Evolutionary conservation across 2,888 invertebrate species (phyloP).

Genomic region (Sipunculus nudus): DNA sequence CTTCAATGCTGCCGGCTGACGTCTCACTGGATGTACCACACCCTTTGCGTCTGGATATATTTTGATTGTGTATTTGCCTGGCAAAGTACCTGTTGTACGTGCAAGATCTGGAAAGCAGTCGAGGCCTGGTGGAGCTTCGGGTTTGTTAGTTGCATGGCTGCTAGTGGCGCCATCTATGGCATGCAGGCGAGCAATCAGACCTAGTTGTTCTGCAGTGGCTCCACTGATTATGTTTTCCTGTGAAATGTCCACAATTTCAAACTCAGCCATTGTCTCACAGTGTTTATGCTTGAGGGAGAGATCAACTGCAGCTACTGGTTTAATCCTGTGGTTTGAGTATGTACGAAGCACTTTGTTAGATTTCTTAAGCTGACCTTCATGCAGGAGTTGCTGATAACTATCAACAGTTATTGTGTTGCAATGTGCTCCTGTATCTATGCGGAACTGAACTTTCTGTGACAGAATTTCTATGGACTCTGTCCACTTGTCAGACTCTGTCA

Average conservation of each 20-base stretch:
- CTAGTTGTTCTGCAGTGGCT: constrained; percentile 12
- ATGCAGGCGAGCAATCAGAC: too few relatives aligned
- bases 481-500: too few relatives aligned
- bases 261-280: background rate
- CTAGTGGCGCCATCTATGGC: too few relatives aligned
- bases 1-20: constrained; percentile 25
- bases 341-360: constrained; percentile 13
- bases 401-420: too few relatives aligned
- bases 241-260: constrained; percentile 23
- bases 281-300: background rate
- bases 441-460: too few relatives aligned
- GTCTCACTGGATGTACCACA: constrained; percentile 26
- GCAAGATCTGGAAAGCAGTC: constrained; percentile 6
- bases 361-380: too few relatives aligned
- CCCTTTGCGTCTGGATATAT: constrained; percentile 18
- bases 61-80: constrained; percentile 23
- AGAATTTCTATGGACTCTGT: too few relatives aligned
- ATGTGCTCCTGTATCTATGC: too few relatives aligned
- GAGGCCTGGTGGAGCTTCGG: too few relatives aligned
- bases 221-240: constrained; percentile 24
- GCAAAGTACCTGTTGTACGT: background rate
- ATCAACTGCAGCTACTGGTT: constrained; percentile 10
- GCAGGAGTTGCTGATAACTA: too few relatives aligned
- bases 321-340: constrained; percentile 22
- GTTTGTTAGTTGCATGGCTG: too few relatives aligned